phyloP scores from a whole-genome alignment of 2,888 invertebrate genomes.

The Lasioglossum lativentre region DNA sequence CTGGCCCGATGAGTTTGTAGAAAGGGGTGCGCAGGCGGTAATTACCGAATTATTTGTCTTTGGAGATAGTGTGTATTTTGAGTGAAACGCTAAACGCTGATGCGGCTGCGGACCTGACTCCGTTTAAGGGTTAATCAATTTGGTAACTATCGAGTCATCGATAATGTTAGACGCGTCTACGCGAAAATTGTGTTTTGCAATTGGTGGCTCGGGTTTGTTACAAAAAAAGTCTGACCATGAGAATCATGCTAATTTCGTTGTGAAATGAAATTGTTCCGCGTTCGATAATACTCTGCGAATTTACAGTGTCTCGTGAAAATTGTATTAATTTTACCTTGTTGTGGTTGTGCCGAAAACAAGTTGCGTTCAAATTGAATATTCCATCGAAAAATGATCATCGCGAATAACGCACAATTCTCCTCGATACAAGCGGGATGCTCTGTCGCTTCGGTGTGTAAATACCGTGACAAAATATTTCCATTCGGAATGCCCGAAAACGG shows the following conservation, averaged over 20 bases:
- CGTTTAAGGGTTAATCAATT: background rate
- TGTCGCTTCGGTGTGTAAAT: background rate
- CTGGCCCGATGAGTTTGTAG: background rate
- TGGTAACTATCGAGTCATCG: background rate
- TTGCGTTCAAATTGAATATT: background rate
- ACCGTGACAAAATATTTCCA: background rate
- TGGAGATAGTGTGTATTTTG: background rate
- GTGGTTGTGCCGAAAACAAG: background rate
- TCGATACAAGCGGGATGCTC: background rate
- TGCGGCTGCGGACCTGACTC: background rate
- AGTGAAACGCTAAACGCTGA: background rate
- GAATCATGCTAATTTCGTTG: background rate
- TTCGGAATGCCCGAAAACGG: background rate
- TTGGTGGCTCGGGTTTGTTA: too few relatives aligned
- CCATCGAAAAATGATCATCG: background rate
- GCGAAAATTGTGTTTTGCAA: background rate
- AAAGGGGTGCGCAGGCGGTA: background rate
- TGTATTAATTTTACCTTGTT: background rate
- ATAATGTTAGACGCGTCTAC: background rate
- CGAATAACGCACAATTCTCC: background rate
- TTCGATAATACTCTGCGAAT: background rate
- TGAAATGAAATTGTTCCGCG: background rate
- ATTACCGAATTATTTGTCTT: conserved; percentile 3
- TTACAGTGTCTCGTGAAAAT: background rate
- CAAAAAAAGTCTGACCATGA: too few relatives aligned